Base-by-base conservation (phyloP, 2,113 vertebrate species). In the Delphinus delphis region DNA sequence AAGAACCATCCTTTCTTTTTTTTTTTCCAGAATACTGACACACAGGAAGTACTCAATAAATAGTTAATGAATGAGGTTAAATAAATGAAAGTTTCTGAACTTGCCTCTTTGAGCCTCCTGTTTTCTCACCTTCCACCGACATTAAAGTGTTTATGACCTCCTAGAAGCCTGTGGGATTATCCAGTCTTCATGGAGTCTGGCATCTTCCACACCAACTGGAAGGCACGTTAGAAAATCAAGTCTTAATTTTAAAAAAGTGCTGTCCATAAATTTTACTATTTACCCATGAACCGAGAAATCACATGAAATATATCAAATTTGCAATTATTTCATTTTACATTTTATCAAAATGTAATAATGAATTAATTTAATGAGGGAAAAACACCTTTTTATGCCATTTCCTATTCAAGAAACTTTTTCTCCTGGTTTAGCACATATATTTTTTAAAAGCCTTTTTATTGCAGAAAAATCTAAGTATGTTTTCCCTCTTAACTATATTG, bases 251-350 rank as follows among this genome's bases (percentile, higher is more conserved):
- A 12, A 26, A 77, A 60, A 38, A 58, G 28, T 70, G 47, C 31
- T 92, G n/a, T 21, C 3, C n/a, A 55, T 84, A 76, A 33, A 63
- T 63, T 92, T 92, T 88, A 53, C 26, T 82, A 12, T 74, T 84
- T 68, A 50, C 1, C 2, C 20, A 36, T 20, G 44, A 36, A 79
- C 21, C 1, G 80, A 67, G 60, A 94, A 79, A 83, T 92, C 25
- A 88, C 7, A 90, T 77, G 26, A 89, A 87, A 92, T 81, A 6
- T 14, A 73, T n/a, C 5, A n/a, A 67, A 50, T 41, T 84, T 88
- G 50, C 13, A 96, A 60, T 92, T 41, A 74, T 91, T 74, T 93
- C 23, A 88, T 91, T 88, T 90, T 70, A 38, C 67, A 33, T 90
- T 90, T 88, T 53, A 85, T 90, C 17, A 94, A 81, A 95, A 81